Evolutionary conservation across 2,113 vertebrate species (phyloP).

Genomic region (Ageneiosus marmoratus): DNA sequence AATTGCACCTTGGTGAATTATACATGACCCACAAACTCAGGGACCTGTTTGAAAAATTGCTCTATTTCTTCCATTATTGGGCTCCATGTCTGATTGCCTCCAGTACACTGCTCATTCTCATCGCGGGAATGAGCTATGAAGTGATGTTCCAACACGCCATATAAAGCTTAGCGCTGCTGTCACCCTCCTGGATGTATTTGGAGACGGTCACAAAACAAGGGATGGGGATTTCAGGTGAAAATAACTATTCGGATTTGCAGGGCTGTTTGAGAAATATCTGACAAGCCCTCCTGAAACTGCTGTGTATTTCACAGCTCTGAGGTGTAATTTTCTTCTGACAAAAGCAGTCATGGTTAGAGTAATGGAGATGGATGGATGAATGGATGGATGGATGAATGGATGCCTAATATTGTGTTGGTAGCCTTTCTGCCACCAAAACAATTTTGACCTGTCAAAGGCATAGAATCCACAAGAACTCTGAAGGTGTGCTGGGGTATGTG

Average conservation of each 20-base stretch:
- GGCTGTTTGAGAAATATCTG: not conserved
- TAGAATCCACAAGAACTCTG: no score
- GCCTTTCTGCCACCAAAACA: no score
- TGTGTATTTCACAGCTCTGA: not conserved
- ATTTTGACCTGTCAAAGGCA: no score
- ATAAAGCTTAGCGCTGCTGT: not conserved
- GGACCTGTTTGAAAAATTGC: constrained; percentile 15
- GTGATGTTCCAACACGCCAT: not conserved
- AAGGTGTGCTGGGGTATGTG: no score
- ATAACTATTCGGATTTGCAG: not conserved
- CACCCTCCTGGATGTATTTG: not conserved
- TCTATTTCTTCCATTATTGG: constrained; percentile 6
- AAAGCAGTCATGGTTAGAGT: not conserved
- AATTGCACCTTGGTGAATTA: constrained; percentile 41
- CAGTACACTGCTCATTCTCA: not conserved
- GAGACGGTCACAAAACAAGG: constrained; percentile 19
- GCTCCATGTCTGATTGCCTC: constrained; percentile 8
- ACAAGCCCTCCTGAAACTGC: not conserved
- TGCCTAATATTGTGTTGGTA: no score
- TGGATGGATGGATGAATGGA: no score
- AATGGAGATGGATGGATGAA: no score
- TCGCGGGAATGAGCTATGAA: not conserved
- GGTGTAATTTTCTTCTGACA: not conserved
- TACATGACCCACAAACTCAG: constrained; percentile 25
- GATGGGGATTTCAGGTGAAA: not conserved